phyloP scores from a whole-genome alignment of 2,797 vertebrate species.

The Mus minutoides region DNA sequence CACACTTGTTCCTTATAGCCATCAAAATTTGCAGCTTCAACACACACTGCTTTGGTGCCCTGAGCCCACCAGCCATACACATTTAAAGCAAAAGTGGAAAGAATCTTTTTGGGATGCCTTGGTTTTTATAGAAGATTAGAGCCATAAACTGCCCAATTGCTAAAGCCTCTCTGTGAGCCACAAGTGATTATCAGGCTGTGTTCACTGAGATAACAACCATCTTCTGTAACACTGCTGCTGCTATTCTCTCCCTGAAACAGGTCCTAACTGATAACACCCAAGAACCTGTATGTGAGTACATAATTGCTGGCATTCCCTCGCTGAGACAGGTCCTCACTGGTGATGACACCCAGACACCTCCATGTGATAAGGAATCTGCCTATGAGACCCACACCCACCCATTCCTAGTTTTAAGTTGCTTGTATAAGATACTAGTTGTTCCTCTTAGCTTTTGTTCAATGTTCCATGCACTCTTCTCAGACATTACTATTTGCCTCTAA shows the following conservation, averaged over 20 bases:
- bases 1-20: not conserved
- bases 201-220: conserved; percentile 48
- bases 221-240: not conserved
- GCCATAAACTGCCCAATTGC: not conserved
- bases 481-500: not conserved
- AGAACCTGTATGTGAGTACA: not conserved
- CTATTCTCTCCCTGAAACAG: not conserved
- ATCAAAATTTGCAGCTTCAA: not conserved
- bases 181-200: not conserved
- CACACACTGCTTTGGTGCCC: not conserved
- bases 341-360: not conserved
- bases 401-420: conserved; percentile 49
- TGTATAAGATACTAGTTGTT: not conserved
- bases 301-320: not conserved
- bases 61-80: not conserved
- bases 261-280: not conserved
- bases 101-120: not conserved
- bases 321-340: conserved; percentile 15
- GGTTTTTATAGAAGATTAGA: not conserved
- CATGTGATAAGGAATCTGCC: conserved; percentile 44
- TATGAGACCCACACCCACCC: not conserved
- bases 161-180: not conserved
- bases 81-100: not conserved
- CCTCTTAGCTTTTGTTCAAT: not conserved
- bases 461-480: not conserved